These are phyloP conservation scores for Protobothrops flavoviridis DNA, from an alignment of 2,113 vertebrate species.

Conservation along the genomic window DNA sequence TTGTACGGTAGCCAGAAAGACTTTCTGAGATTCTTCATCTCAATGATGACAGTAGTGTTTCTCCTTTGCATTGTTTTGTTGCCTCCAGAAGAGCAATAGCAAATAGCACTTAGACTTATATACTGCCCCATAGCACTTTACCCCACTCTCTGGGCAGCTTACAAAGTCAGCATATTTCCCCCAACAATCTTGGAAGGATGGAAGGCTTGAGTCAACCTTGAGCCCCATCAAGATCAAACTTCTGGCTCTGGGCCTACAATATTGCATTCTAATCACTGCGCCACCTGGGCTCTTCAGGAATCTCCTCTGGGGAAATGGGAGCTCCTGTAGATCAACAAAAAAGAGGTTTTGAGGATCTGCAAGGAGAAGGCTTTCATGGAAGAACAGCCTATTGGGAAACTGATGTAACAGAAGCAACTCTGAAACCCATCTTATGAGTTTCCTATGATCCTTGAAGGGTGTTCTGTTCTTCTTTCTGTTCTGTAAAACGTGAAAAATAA, in stretches of 20 bases:
- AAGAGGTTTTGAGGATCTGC: not conserved
- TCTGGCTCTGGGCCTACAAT: too few relatives aligned
- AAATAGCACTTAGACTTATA: too few relatives aligned
- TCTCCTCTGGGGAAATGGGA: too few relatives aligned
- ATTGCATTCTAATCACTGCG: too few relatives aligned
- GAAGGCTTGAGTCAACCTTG: too few relatives aligned
- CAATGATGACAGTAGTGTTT: not conserved
- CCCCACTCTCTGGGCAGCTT: too few relatives aligned
- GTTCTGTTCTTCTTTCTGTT: not conserved
- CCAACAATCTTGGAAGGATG: too few relatives aligned
- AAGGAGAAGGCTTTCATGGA: not conserved
- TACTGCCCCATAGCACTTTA: too few relatives aligned
- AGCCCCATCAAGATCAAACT: too few relatives aligned
- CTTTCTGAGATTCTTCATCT: not conserved
- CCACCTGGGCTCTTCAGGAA: too few relatives aligned
- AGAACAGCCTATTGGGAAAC: not conserved
- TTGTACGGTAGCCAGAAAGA: not conserved
- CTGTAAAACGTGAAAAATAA: not conserved
- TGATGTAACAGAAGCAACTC: not conserved
- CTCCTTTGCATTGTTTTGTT: not conserved
- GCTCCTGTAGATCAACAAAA: not conserved
- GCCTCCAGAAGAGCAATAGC: not conserved
- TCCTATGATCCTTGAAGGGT: not conserved
- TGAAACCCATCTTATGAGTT: not conserved
- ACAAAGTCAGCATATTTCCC: too few relatives aligned